Evolutionary conservation across 2,888 invertebrate genomes (phyloP), one percentile per base, ranked within the genome.

Genomic region (Agrotis puta): DNA sequence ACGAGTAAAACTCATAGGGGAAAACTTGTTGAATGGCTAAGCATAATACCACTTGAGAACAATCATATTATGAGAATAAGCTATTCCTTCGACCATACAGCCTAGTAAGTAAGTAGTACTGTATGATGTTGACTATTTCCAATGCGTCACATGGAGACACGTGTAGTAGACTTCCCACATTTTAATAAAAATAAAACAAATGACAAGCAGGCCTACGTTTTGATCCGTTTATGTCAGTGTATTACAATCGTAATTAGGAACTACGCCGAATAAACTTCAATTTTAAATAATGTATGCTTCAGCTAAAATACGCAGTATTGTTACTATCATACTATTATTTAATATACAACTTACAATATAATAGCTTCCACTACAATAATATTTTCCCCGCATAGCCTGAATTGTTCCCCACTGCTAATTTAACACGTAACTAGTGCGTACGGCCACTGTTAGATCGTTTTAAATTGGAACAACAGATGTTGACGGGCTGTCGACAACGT

Each of bases 401-500:
- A 71, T 67, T 71, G 54, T 77, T 75, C 62, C 77, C 67, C 72
- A 70, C 74, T 75, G 74, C 72, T 74, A 81, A 83, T 81, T 76
- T 73, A 82, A 77, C 64, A 84, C 79, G 74, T 77, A 77, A 74
- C 67, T 83, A 79, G 80, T 81, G 82, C 80, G 79, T 85, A 87
- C 81, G 79, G 82, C 77, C 75, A 85, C 81, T 85, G 86, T 87
- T 84, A 87, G 87, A 89, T 87, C 89, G 91, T 89, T 92, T 92
- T 92, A 94, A 94, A 93, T 93, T 93, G 89, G 93, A 90, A 91
- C 92, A 94, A 91, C 94, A 94, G 94, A 94, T 94, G 94, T 91
- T 90, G 93, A 92, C 94, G 93, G 88, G 88, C 92, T 90, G 94
- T 87, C 91, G 90, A 87, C 90, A 86, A 82, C 86, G 83, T 82